These are phyloP conservation scores for Drosophila virilis DNA, from an alignment of 1,140 invertebrate genomes.

Conservation along the genomic window DNA sequence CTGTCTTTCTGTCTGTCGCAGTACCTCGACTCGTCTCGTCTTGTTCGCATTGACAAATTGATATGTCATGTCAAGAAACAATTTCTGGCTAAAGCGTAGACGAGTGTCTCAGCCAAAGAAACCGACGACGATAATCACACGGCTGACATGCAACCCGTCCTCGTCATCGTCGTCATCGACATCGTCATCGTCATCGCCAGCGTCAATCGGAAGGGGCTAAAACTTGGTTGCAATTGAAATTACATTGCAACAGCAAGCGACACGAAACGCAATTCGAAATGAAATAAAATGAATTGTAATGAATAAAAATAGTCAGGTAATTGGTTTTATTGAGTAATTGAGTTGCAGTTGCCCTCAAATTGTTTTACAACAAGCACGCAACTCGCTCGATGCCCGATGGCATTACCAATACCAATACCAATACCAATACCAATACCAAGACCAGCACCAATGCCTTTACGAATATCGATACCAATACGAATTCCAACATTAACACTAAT, in stretches of 20 bases:
- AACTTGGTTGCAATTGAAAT: slow-evolving; percentile 68
- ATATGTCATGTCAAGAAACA: slow-evolving; percentile 84
- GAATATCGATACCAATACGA: too few species aligned
- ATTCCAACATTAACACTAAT: too few species aligned
- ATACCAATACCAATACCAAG: background rate
- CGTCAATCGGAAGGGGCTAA: slow-evolving; percentile 16
- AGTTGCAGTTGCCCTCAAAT: slow-evolving; percentile 77
- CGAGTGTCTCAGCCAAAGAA: slow-evolving; percentile 59
- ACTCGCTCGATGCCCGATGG: slow-evolving; percentile 26
- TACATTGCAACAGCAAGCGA: slow-evolving; percentile 76
- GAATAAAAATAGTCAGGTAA: slow-evolving; percentile 82
- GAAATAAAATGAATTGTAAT: slow-evolving; percentile 83
- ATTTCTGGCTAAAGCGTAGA: slow-evolving; percentile 76
- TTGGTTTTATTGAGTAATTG: slow-evolving; percentile 83
- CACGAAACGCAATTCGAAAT: slow-evolving; percentile 84
- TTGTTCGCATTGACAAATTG: slow-evolving; percentile 80
- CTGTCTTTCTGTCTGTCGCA: slow-evolving; percentile 52
- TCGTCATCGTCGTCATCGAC: slow-evolving; percentile 4
- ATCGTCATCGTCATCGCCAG: background rate
- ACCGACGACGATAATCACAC: slow-evolving; percentile 75
- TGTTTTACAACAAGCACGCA: slow-evolving; percentile 75
- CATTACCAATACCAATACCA: slow-evolving; percentile 9
- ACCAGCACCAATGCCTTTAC: too few species aligned
- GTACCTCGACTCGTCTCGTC: slow-evolving; percentile 34
- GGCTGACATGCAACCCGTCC: slow-evolving; percentile 67